Percentiles rank a stretch among this genome's conserved stretches.
phyloP scores from a whole-genome alignment of 2,797 vertebrate species.

The Ficedula albicollis region DNA sequence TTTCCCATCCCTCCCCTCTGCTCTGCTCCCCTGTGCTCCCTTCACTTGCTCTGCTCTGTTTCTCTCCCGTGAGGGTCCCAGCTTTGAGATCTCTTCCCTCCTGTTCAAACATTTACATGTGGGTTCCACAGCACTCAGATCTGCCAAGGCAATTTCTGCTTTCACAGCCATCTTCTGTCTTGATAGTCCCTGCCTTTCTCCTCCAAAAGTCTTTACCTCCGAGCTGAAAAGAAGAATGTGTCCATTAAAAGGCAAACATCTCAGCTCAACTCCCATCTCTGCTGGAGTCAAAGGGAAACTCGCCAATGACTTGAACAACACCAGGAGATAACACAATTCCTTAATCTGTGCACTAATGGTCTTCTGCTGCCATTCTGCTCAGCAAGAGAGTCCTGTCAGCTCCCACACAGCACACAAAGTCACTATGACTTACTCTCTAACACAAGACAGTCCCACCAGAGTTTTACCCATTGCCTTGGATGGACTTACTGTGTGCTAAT shows the following conservation, averaged over 20 bases:
- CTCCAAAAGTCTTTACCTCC: neutral
- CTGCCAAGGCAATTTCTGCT: neutral
- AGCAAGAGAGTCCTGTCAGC: neutral
- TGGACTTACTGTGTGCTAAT: neutral
- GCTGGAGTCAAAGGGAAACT: neutral
- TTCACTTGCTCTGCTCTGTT: neutral
- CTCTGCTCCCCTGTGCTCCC: neutral
- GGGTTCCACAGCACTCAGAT: neutral
- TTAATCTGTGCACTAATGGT: neutral
- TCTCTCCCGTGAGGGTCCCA: neutral
- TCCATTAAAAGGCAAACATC: neutral
- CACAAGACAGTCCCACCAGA: neutral
- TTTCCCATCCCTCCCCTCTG: neutral
- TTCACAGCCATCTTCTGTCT: neutral
- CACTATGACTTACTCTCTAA: neutral
- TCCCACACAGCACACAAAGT: neutral
- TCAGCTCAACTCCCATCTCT: neutral
- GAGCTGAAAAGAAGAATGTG: neutral
- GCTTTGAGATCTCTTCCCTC: neutral
- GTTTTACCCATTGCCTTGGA: neutral
- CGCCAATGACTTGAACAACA: neutral
- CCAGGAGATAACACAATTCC: neutral
- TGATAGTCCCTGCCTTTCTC: neutral
- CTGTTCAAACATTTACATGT: neutral
- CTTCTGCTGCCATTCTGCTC: constrained; percentile 7